Base-by-base conservation (phyloP, 2,797 vertebrate species). In the Syngnathus rostellatus region DNA sequence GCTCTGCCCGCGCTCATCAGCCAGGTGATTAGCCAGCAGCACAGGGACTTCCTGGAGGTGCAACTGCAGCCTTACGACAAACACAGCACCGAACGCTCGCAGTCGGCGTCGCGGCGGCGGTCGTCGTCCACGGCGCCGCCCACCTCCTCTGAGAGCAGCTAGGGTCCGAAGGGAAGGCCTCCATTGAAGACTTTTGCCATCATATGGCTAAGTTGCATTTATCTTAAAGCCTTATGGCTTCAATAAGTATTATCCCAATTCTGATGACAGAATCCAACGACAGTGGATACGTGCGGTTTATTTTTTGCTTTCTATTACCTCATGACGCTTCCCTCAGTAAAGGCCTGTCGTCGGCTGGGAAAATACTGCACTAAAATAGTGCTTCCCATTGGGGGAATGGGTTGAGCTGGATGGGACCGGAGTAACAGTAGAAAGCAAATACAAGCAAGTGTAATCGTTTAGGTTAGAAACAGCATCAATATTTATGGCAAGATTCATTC, bases 151-250 rank as follows among this genome's bases (percentile, higher is more conserved):
- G 97, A 99, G 93, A 99, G 97, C 93, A 98, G 96, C 93, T 98
- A 98, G 93, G 94, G 93, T 89, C 91, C 64, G 90, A 90, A 92
- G 88, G 87, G 87, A 93, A 91, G 69, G 82, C 88, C 92, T 93
- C 91, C 92, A 86, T 90, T 91, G 89, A 89, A 93, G 93, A 95
- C 94, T 93, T 95, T 96, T 93, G 96, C 97, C 96, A 98, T 97
- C 94, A 96, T 96, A 98, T 98, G 95, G 96, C 96, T 91, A 92
- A 95, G 94, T 95, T 95, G 94, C 96, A 95, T 96, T 95, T 97
- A 98, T 96, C 95, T 95, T 96, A 98, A 99, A 98, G 94, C 96
- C 96, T 95, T 97, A 96, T 91, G 93, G 93, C 97, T 97, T 96
- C 95, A 96, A 94, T 92, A 93, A 94, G 93, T 84, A 93, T 95